Conservation (phyloP, 2,113 vertebrate genomes). For the Cyanocitta stelleri region DNA sequence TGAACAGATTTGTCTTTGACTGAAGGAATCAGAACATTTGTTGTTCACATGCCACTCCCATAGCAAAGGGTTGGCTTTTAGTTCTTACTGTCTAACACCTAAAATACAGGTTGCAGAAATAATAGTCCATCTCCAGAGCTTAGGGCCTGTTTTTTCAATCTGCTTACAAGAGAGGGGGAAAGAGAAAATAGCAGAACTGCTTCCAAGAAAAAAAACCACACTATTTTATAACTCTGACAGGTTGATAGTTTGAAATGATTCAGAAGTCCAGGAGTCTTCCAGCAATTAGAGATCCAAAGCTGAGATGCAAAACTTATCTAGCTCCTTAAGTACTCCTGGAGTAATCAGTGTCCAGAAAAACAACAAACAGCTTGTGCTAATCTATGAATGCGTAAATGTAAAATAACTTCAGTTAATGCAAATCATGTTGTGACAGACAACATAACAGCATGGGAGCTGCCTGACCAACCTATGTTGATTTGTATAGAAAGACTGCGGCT, state of each 20-base stretch:
- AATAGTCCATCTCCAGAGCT: background rate
- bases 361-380: background rate
- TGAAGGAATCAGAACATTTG: background rate
- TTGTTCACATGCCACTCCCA: background rate
- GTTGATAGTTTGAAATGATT: background rate
- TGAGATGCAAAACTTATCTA: background rate
- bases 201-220: background rate
- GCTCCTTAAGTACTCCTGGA: background rate
- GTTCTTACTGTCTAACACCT: background rate
- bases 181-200: background rate
- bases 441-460: constrained; percentile 8
- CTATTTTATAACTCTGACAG: background rate
- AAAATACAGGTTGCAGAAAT: background rate
- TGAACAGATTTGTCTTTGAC: background rate
- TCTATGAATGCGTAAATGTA: background rate
- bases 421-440: constrained; percentile 34
- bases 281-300: background rate
- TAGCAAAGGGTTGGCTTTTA: background rate
- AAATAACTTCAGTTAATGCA: constrained; percentile 27
- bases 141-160: background rate
- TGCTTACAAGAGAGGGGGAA: background rate
- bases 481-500: background rate
- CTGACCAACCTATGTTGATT: background rate
- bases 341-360: background rate
- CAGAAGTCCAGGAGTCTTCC: background rate